phyloP scores from a whole-genome alignment of 1,140 invertebrate genomes.

The Melitaea cinxia region DNA sequence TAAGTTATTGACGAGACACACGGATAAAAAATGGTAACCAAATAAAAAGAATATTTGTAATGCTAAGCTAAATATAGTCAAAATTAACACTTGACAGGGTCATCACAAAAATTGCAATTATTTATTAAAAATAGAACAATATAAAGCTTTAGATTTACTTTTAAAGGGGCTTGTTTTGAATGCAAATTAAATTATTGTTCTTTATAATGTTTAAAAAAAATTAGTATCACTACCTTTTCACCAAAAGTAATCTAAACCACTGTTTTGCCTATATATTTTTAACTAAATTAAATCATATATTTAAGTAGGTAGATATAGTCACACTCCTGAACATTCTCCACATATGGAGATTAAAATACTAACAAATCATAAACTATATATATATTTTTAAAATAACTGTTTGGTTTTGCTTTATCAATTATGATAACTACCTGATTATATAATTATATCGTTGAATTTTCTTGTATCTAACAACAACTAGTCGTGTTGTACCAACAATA shows the following conservation, averaged over 20 bases:
- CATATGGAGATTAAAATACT: too few species aligned
- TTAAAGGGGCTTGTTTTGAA: background rate
- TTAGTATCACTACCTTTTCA: background rate
- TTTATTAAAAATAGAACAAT: slow-evolving; percentile 12
- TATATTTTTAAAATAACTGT: too few species aligned
- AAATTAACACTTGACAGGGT: slow-evolving; percentile 47
- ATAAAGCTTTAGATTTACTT: background rate
- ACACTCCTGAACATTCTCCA: too few species aligned
- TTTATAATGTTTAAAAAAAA: background rate
- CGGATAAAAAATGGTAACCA: slow-evolving; percentile 90
- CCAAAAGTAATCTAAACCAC: background rate
- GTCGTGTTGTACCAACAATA: too few species aligned
- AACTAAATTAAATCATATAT: too few species aligned
- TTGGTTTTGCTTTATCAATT: too few species aligned
- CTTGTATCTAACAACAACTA: too few species aligned
- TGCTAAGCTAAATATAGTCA: slow-evolving; percentile 59
- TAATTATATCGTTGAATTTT: too few species aligned
- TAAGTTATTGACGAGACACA: slow-evolving; percentile 92
- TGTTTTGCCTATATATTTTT: too few species aligned
- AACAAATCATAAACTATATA: too few species aligned
- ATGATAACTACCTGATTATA: too few species aligned
- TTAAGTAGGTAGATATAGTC: too few species aligned
- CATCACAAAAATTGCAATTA: slow-evolving; percentile 9
- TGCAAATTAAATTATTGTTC: background rate
- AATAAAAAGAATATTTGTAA: slow-evolving; percentile 52